A percentile compares a stretch with the other conserved stretches of the same genome.
phyloP scores from a whole-genome alignment of 2,888 invertebrate genomes.

The Trachelus troglodyta region DNA sequence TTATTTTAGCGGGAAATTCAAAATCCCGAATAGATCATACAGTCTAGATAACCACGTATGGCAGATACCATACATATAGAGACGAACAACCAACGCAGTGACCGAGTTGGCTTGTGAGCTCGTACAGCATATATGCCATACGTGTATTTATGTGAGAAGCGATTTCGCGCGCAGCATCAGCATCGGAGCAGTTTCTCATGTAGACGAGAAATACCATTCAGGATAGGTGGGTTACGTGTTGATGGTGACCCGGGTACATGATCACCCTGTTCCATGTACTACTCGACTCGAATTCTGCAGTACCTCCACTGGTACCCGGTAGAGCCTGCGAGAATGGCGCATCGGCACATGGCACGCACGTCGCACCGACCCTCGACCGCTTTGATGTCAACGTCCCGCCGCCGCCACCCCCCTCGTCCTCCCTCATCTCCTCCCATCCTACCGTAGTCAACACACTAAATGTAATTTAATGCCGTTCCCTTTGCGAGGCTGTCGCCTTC shows the following conservation, averaged over 20 bases:
- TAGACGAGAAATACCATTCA: not conserved
- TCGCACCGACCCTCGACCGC: conserved; percentile 9
- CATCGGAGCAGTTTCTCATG: not conserved
- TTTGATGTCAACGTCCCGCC: conserved; percentile 21
- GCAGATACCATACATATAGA: not conserved
- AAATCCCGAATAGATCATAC: not conserved
- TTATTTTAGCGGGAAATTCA: not conserved
- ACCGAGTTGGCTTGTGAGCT: not conserved
- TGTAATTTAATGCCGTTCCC: conserved; percentile 48
- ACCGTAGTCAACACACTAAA: conserved; percentile 36
- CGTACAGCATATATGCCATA: not conserved
- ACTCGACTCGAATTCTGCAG: conserved; percentile 1
- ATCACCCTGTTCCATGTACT: conserved; percentile 3
- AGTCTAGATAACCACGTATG: too few relatives aligned
- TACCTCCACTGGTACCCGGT: not conserved
- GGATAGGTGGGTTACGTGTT: conserved; percentile 1
- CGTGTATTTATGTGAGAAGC: not conserved
- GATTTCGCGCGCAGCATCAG: not conserved
- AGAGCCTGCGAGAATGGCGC: not conserved
- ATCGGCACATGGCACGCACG: conserved; percentile 1
- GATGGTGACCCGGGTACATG: not conserved
- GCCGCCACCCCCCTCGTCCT: too few relatives aligned
- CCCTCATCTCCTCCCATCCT: conserved; percentile 16
- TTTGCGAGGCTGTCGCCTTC: not conserved
- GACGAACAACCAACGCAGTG: not conserved